These are phyloP conservation scores for Oriolus oriolus DNA, from an alignment of 2,113 vertebrate genomes.

Conservation along the genomic window DNA sequence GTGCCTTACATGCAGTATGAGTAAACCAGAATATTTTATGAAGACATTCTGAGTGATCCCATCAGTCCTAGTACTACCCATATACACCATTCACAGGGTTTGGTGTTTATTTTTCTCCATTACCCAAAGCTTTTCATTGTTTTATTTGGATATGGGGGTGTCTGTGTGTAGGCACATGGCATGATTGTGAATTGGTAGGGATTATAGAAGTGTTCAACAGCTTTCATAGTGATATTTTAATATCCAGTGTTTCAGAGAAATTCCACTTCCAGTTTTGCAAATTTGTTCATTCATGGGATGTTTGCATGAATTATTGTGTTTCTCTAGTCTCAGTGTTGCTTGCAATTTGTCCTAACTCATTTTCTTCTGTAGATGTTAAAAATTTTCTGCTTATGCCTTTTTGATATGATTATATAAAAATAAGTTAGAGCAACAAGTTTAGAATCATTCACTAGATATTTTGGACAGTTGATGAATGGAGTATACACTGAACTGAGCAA, in stretches of 20 bases:
- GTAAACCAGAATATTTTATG: background rate
- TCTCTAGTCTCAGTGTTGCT: background rate
- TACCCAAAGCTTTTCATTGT: background rate
- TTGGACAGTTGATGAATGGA: background rate
- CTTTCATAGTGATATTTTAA: background rate
- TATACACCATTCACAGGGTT: background rate
- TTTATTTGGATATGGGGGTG: background rate
- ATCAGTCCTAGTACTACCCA: background rate
- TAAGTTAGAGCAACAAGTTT: background rate
- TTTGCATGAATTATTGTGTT: background rate
- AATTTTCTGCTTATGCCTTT: background rate
- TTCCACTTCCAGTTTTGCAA: background rate
- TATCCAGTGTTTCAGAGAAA: background rate
- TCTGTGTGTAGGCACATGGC: background rate
- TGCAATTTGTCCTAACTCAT: background rate
- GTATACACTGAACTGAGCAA: background rate
- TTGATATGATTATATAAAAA: background rate
- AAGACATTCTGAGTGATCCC: background rate
- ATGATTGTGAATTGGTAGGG: background rate
- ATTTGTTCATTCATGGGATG: background rate
- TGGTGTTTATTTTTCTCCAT: background rate
- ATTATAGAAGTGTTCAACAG: background rate
- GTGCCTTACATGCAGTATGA: background rate
- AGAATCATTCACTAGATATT: background rate
- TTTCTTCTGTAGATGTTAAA: background rate